Percentiles rank a stretch among this genome's conserved stretches.
phyloP scores from a whole-genome alignment of 2,888 invertebrate genomes.

The Ceratothoa steindachneri region DNA sequence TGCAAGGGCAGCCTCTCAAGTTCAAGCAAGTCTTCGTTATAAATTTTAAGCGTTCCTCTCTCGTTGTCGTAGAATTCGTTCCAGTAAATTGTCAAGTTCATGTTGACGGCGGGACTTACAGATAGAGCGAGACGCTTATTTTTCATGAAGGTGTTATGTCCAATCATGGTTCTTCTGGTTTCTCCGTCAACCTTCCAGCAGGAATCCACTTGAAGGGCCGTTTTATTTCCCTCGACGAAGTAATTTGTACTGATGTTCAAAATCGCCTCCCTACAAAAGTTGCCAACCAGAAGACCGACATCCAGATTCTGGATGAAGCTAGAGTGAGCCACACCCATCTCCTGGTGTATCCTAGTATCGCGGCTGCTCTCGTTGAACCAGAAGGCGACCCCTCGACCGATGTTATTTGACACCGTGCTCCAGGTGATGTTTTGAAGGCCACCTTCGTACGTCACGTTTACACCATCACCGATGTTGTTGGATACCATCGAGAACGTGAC shows the following conservation, averaged over 20 bases:
- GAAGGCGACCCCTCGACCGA: conserved; percentile 79
- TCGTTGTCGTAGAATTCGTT: conserved; percentile 80
- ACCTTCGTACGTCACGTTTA: conserved; percentile 92
- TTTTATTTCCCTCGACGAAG: conserved; percentile 73
- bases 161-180: conserved; percentile 66
- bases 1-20: conserved; percentile 69
- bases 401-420: conserved; percentile 78
- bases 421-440: conserved; percentile 88
- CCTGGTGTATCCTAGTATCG: conserved; percentile 75
- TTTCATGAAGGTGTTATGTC: conserved; percentile 76
- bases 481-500: conserved; percentile 83
- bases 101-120: conserved; percentile 75
- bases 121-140: conserved; percentile 68
- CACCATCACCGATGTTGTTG: conserved; percentile 87
- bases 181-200: conserved; percentile 67
- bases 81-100: conserved; percentile 73
- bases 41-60: conserved; percentile 77
- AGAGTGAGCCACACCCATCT: conserved; percentile 79
- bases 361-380: conserved; percentile 87
- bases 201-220: conserved; percentile 74
- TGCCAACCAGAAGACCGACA: conserved; percentile 84
- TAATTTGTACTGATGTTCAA: conserved; percentile 89
- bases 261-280: conserved; percentile 72
- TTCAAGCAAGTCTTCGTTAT: conserved; percentile 74
- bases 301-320: conserved; percentile 81